A percentile compares a stretch with the other conserved stretches of the same genome.
phyloP scores from a whole-genome alignment of 2,797 vertebrate species.

The Hipposideros larvatus region DNA sequence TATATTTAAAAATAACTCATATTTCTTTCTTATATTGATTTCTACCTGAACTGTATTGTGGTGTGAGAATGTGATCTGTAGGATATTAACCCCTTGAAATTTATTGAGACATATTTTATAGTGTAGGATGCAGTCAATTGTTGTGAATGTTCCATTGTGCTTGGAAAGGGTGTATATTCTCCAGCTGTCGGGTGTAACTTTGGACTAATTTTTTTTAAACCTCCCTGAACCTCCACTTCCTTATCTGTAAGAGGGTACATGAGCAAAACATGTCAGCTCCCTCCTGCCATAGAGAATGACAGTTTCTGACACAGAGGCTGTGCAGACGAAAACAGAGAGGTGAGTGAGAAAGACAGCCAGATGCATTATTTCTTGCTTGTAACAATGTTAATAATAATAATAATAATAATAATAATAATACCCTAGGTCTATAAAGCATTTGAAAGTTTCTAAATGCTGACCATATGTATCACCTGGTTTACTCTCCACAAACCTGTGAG shows the following conservation, averaged over 20 bases:
- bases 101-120: constrained; percentile 17
- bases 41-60: constrained; percentile 29
- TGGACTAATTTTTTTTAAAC: neutral
- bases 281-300: neutral
- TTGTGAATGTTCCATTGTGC: neutral
- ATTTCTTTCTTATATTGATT: constrained; percentile 47
- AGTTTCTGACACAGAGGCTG: neutral
- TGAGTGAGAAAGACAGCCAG: neutral
- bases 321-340: neutral
- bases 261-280: neutral
- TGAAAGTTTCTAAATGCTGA: neutral
- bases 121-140: neutral
- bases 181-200: neutral
- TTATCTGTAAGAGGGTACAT: neutral
- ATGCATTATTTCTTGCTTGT: neutral
- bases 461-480: neutral
- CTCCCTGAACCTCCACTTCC: neutral
- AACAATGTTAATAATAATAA: neutral
- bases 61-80: neutral
- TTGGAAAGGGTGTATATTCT: neutral
- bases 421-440: neutral
- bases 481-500: neutral
- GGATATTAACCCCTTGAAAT: neutral
- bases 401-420: neutral
- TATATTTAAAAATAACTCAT: neutral